Evolutionary conservation across 92 coral and sea anemone genomes (phyloP).

Genomic region (Epizoanthus stellaris): DNA sequence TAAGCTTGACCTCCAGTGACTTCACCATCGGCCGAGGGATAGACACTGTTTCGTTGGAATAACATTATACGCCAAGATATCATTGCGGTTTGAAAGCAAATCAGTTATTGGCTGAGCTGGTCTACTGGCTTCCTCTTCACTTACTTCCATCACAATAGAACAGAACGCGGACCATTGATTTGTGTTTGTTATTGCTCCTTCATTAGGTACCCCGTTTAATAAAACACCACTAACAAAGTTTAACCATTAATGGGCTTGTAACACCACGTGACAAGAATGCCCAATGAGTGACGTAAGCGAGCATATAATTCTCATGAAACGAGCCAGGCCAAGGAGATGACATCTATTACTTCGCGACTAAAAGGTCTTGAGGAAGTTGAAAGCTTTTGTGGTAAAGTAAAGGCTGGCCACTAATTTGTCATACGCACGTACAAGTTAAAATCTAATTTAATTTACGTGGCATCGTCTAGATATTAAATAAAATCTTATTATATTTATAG

Average conservation of each 20-base stretch:
- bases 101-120: background rate
- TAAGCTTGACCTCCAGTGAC: background rate
- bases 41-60: background rate
- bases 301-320: background rate
- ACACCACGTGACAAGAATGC: conserved; percentile 17
- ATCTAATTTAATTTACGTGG: background rate
- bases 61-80: background rate
- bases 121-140: background rate
- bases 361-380: conserved; percentile 27
- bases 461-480: background rate
- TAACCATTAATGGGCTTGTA: background rate
- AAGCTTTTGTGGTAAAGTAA: conserved; percentile 17
- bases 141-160: conserved; percentile 5
- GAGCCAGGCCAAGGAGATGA: background rate
- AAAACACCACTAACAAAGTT: background rate
- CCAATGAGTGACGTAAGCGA: background rate
- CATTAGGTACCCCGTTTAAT: conserved; percentile 9
- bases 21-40: background rate
- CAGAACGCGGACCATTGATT: background rate
- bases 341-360: conserved; percentile 7
- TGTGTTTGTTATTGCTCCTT: conserved; percentile 1
- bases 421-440: background rate
- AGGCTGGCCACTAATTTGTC: background rate
- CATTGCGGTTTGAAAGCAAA: background rate
- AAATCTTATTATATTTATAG: conserved; percentile 18